These are phyloP conservation scores for Nyctalus aviator DNA, from an alignment of 2,797 vertebrate genomes.

Conservation along the genomic window DNA sequence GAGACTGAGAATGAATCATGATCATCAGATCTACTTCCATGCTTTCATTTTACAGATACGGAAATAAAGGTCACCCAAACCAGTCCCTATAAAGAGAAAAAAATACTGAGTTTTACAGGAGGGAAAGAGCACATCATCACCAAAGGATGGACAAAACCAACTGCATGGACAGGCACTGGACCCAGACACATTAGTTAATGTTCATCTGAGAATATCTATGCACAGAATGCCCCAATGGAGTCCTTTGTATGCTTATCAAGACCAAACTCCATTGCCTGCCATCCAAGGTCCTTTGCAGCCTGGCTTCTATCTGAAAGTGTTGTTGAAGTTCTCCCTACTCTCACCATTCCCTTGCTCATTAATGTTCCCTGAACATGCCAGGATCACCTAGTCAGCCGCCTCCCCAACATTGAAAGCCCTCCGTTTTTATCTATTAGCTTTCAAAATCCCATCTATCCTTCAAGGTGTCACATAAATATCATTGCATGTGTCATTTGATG, in stretches of 20 bases:
- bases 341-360: background rate
- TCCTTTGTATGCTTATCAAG: background rate
- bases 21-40: background rate
- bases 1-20: background rate
- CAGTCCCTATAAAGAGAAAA: background rate
- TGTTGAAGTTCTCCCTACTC: background rate
- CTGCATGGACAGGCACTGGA: background rate
- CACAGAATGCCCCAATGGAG: background rate
- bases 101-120: background rate
- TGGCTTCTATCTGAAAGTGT: background rate
- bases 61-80: constrained; percentile 29
- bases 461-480: constrained; percentile 17
- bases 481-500: background rate
- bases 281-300: background rate
- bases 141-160: constrained; percentile 41
- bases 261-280: background rate
- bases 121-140: background rate
- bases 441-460: constrained; percentile 32
- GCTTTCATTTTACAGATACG: constrained; percentile 34
- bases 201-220: background rate
- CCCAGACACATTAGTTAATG: background rate
- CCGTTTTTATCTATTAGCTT: background rate
- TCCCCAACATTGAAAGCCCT: background rate
- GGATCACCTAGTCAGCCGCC: background rate
- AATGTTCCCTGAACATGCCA: background rate